Percentiles rank a stretch among this genome's conserved stretches.
Evolutionary conservation across 2,797 vertebrate species (phyloP).

Genomic region (Chiroxiphia lanceolata): DNA sequence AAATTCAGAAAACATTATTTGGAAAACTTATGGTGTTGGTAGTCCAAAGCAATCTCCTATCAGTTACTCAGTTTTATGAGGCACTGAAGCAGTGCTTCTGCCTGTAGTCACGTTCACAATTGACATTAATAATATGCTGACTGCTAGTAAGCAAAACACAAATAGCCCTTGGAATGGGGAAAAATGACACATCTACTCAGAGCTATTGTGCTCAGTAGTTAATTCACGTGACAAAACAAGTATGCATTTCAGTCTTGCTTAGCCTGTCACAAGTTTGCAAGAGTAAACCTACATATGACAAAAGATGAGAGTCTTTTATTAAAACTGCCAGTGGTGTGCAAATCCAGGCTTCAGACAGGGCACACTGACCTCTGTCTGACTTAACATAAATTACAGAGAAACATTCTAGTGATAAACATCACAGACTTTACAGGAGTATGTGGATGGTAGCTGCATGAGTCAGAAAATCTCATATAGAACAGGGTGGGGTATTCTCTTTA

Average conservation of each 20-base stretch:
- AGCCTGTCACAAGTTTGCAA: background rate
- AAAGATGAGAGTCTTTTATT: background rate
- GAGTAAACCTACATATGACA: background rate
- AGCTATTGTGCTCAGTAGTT: background rate
- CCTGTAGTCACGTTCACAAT: background rate
- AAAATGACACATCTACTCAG: background rate
- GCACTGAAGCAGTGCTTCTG: background rate
- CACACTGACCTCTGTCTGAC: background rate
- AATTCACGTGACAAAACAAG: background rate
- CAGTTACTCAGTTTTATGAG: background rate
- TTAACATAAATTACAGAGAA: constrained; percentile 18
- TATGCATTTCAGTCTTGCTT: background rate
- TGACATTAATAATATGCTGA: background rate
- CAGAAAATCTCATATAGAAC: background rate
- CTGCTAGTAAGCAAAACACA: background rate
- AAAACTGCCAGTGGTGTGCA: background rate
- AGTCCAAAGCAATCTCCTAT: background rate
- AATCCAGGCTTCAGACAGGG: background rate
- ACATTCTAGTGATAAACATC: constrained; percentile 19
- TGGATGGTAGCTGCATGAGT: background rate
- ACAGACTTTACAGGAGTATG: background rate
- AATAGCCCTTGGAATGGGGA: background rate
- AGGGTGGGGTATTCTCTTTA: background rate
- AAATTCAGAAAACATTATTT: background rate
- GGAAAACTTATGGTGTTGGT: background rate